Base-by-base conservation (phyloP, 2,888 invertebrate genomes). In the Acleris cristana region DNA sequence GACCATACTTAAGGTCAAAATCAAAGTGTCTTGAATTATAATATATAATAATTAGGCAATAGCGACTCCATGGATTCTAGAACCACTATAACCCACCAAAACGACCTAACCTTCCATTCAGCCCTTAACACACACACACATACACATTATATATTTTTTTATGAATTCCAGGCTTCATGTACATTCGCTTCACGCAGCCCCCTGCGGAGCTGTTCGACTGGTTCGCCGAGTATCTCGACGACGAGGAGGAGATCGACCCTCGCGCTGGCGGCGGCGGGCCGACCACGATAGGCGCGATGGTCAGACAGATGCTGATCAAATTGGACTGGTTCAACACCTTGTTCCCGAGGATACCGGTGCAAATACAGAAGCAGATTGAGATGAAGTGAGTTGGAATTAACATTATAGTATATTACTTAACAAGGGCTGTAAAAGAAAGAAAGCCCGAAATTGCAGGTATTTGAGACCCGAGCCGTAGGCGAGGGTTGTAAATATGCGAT, bases 311-410 rank as follows among this genome's bases (percentile, higher is more conserved):
- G 95, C 94, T 99, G 63, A 96, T 97, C 68, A 99, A 99, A 85
- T 93, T 99, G 67, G 99, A 99, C 85, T 99, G 99, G 99, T 99
- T 99, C 91, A 98, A 98, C 52, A 99, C 99, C 0, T 93, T 99
- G 19, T 99, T 99, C 85, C 99, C 99, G 0, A 94, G 99, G 74
- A 99, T 99, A 86, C 99, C 99, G 0, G 99, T 99, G 69, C 99
- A 99, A 26, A 99, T 99, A 78, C 96, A 97, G 90, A 98, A 98
- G 86, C 96, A 96, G 85, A 95, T 98, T 73, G 98, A 98, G 80
- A 95, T 95, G 77, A 96, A 95, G 89, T 93, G 82, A 76, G 84
- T 57, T n/a, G n/a, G n/a, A n/a, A n/a, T n/a, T n/a, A n/a, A n/a
- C n/a, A n/a, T n/a, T n/a, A n/a, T n/a, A n/a, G n/a, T n/a, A n/a